Percentiles rank a stretch among this genome's conserved stretches.
Evolutionary conservation across 2,113 vertebrate species (phyloP).

Genomic region (Macroglossus sobrinus): DNA sequence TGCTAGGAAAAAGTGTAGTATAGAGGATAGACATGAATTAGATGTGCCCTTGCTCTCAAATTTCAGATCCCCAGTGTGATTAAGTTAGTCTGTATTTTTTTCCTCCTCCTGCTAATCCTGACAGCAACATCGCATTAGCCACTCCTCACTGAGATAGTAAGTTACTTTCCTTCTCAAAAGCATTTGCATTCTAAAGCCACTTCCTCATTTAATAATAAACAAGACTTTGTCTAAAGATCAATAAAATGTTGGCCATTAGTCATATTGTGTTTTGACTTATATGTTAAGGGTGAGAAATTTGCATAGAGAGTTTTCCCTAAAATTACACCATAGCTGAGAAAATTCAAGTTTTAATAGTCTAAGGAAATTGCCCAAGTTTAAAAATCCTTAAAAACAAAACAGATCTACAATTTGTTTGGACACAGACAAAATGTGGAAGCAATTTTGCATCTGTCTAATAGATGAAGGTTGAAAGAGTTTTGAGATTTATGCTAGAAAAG

Average conservation of each 20-base stretch:
- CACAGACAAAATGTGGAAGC: not conserved
- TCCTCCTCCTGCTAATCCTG: not conserved
- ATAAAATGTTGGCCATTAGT: not conserved
- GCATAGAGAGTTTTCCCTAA: not conserved
- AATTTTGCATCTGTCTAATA: not conserved
- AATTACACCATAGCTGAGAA: not conserved
- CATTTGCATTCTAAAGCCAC: not conserved
- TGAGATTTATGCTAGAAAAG: not conserved
- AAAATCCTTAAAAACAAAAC: not conserved
- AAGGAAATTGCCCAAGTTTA: not conserved
- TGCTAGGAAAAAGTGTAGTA: not conserved
- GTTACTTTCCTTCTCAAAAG: not conserved
- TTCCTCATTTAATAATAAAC: not conserved
- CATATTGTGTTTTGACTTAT: not conserved
- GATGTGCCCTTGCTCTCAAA: not conserved
- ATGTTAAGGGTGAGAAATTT: not conserved
- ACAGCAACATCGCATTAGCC: not conserved
- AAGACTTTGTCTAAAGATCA: not conserved
- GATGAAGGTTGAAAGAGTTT: not conserved
- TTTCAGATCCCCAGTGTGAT: not conserved
- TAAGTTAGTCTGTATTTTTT: not conserved
- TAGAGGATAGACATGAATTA: not conserved
- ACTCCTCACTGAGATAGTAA: not conserved
- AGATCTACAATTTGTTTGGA: not conserved
- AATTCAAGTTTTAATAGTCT: not conserved